Evolutionary conservation across 2,797 vertebrate species (phyloP).

Genomic region (Leuciscus waleckii): DNA sequence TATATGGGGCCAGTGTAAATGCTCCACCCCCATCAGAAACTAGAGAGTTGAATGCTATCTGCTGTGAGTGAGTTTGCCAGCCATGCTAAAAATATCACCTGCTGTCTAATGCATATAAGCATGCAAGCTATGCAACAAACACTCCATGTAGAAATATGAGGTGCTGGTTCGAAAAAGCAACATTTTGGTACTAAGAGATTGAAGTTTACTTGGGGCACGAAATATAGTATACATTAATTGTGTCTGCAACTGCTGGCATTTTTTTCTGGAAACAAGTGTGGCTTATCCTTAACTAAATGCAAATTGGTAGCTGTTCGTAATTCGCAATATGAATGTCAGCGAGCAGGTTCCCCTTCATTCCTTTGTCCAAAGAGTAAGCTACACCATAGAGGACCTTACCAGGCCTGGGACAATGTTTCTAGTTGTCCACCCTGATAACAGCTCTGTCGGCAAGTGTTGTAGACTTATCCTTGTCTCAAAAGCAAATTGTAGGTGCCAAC

Average conservation of each 20-base stretch:
- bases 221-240: constrained; percentile 49
- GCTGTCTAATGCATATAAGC: constrained; percentile 52
- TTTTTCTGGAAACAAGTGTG: background rate
- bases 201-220: constrained; percentile 53
- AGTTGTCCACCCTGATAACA: background rate
- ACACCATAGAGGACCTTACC: background rate
- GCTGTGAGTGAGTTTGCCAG: constrained; percentile 45
- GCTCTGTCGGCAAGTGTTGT: background rate
- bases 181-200: constrained; percentile 61
- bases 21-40: constrained; percentile 49
- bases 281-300: background rate
- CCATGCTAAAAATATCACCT: constrained; percentile 64
- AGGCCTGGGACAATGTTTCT: background rate
- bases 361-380: background rate
- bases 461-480: background rate
- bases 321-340: background rate
- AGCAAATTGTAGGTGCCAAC: background rate
- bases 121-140: constrained; percentile 40
- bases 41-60: constrained; percentile 43
- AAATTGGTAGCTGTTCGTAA: background rate
- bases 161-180: constrained; percentile 60
- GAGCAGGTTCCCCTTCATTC: background rate
- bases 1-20: constrained; percentile 34
- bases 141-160: constrained; percentile 62
- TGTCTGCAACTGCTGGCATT: constrained; percentile 9